Evolutionary conservation across 2,113 vertebrate species (phyloP).

Genomic region (Lepus americanus): DNA sequence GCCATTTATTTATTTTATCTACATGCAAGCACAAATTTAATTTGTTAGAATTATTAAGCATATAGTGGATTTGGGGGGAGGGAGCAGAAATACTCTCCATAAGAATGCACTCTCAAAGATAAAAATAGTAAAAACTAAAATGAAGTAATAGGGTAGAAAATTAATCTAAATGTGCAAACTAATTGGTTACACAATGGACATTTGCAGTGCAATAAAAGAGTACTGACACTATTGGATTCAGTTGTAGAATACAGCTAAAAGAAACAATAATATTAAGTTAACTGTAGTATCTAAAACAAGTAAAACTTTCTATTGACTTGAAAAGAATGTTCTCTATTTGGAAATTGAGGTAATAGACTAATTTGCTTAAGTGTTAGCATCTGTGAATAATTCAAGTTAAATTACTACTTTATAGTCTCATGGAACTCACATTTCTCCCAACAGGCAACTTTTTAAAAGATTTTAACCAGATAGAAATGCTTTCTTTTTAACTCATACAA

Average conservation of each 20-base stretch:
- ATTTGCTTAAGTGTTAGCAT: constrained; percentile 85
- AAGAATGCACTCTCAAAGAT: not conserved
- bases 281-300: constrained; percentile 33
- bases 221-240: not conserved
- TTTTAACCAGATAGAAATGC: constrained; percentile 41
- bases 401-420: constrained; percentile 78
- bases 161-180: not conserved
- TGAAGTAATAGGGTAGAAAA: not conserved
- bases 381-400: constrained; percentile 84
- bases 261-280: not conserved
- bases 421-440: constrained; percentile 59
- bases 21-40: constrained; percentile 57
- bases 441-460: constrained; percentile 48
- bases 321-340: constrained; percentile 73
- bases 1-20: constrained; percentile 68
- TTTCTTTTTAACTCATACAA: not conserved
- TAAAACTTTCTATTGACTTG: constrained; percentile 65
- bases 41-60: constrained; percentile 62
- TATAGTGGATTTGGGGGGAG: not conserved
- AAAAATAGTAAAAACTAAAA: not conserved
- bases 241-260: not conserved
- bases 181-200: not conserved
- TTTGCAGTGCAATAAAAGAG: not conserved
- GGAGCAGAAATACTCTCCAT: not conserved
- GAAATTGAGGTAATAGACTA: constrained; percentile 78